Conservation (phyloP, 2,797 vertebrate genomes). For the Acanthopagrus latus region DNA sequence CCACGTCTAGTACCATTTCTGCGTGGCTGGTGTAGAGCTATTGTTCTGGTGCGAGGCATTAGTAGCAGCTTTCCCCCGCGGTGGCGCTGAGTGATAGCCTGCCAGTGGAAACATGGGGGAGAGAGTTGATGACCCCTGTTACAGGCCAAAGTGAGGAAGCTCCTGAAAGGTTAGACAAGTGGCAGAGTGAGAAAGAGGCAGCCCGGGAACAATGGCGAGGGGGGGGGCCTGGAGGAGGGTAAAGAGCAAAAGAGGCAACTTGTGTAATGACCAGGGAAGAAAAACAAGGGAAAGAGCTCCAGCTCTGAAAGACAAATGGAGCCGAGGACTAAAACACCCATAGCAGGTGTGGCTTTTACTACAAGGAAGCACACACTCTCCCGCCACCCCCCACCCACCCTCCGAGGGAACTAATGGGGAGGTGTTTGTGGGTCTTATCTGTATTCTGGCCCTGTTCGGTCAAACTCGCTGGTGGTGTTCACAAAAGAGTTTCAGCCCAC, state of each 20-base stretch:
- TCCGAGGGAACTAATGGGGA: slow-evolving; percentile 37
- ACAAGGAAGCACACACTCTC: slow-evolving; percentile 32
- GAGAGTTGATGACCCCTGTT: slow-evolving; percentile 59
- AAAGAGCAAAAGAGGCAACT: slow-evolving; percentile 33
- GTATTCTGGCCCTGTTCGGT: slow-evolving; percentile 64
- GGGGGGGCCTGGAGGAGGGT: slow-evolving; percentile 8
- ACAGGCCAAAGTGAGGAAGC: slow-evolving; percentile 47
- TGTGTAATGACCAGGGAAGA: slow-evolving; percentile 32
- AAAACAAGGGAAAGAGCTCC: slow-evolving; percentile 27
- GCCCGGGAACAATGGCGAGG: slow-evolving; percentile 28
- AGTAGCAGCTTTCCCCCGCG: slow-evolving; percentile 27
- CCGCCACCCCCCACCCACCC: not conserved
- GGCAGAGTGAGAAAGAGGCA: slow-evolving; percentile 27
- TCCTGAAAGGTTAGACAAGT: slow-evolving; percentile 54
- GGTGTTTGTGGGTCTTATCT: slow-evolving; percentile 57
- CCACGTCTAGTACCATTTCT: slow-evolving; percentile 20
- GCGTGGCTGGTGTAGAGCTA: slow-evolving; percentile 5
- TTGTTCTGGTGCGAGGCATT: slow-evolving; percentile 41
- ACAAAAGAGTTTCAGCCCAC: slow-evolving; percentile 60
- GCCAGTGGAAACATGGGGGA: slow-evolving; percentile 40
- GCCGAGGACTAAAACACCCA: slow-evolving; percentile 36
- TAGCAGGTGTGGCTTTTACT: slow-evolving; percentile 64
- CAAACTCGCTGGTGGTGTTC: slow-evolving; percentile 60
- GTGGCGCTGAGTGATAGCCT: slow-evolving; percentile 60
- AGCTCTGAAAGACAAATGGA: slow-evolving; percentile 51